A percentile compares a stretch with the other conserved stretches of the same genome.
These are phyloP conservation scores for Pomacea maculata DNA, from an alignment of 1,140 invertebrate species.

Conservation along the genomic window DNA sequence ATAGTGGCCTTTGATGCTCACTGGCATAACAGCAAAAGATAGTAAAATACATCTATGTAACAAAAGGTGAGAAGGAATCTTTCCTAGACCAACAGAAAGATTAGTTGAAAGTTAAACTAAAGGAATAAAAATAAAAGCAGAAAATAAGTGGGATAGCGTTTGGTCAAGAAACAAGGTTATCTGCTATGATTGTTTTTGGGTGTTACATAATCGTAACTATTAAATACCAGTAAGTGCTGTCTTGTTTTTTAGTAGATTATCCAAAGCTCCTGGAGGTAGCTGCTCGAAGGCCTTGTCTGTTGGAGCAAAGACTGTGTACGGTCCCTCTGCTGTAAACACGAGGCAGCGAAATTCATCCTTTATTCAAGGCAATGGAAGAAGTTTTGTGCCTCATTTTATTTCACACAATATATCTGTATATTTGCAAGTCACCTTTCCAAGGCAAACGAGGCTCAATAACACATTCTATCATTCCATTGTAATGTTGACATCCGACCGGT, in stretches of 20 bases:
- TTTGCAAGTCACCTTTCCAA: background rate
- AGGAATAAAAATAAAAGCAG: too few relatives aligned
- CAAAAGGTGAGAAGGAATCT: too few relatives aligned
- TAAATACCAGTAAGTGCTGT: constrained; percentile 68
- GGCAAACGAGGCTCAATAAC: background rate
- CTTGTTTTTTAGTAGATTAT: constrained; percentile 71
- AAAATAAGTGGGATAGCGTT: too few relatives aligned
- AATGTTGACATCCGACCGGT: too few relatives aligned
- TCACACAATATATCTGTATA: background rate
- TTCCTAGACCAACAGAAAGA: too few relatives aligned
- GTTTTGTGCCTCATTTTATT: background rate
- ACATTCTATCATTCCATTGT: background rate
- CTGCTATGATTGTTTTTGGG: too few relatives aligned
- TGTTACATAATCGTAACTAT: too few relatives aligned
- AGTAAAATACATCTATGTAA: too few relatives aligned
- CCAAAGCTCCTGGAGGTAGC: constrained; percentile 72
- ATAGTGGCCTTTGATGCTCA: too few relatives aligned
- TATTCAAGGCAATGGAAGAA: background rate
- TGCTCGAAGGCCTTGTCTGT: constrained; percentile 81
- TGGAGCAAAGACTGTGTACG: constrained; percentile 86
- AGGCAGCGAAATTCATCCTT: background rate
- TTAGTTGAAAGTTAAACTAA: too few relatives aligned
- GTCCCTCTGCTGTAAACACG: constrained; percentile 42
- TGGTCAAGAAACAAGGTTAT: too few relatives aligned
- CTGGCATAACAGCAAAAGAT: too few relatives aligned